phyloP scores from a whole-genome alignment of 1,140 invertebrate genomes.

The Pseudomyrmex concolor region DNA sequence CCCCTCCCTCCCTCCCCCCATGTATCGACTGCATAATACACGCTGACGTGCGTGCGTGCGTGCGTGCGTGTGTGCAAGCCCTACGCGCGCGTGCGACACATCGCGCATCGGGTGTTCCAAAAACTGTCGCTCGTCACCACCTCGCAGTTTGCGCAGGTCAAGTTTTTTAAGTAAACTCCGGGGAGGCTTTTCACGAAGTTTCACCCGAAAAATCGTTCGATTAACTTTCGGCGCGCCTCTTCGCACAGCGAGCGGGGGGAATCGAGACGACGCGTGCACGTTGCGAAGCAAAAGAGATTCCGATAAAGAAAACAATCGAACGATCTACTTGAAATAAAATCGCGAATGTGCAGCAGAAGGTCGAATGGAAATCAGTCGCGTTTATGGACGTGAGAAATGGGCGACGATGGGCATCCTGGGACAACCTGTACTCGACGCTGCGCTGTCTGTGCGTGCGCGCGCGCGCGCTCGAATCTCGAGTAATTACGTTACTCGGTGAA shows the following conservation, averaged over 20 bases:
- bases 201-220: too few relatives aligned
- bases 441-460: background rate
- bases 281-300: too few relatives aligned
- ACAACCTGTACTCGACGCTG: conserved; percentile 34
- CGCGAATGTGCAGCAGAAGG: background rate
- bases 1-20: background rate
- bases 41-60: background rate
- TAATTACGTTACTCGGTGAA: conserved; percentile 81
- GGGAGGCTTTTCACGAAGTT: background rate
- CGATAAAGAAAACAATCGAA: background rate
- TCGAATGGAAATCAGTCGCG: conserved; percentile 4
- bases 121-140: background rate
- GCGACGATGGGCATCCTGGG: background rate
- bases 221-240: too few relatives aligned
- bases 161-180: conserved; percentile 18
- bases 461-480: conserved; percentile 62
- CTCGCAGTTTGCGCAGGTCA: background rate
- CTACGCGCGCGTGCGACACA: too few relatives aligned
- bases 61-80: background rate
- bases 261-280: too few relatives aligned
- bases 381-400: background rate
- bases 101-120: conserved; percentile 3
- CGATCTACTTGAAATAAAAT: background rate
- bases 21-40: conserved; percentile 46
- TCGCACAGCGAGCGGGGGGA: too few relatives aligned